A percentile compares a stretch with the other conserved stretches of the same genome.
These are phyloP conservation scores for Poecile montanus DNA, from an alignment of 2,797 vertebrate species.

Conservation along the genomic window DNA sequence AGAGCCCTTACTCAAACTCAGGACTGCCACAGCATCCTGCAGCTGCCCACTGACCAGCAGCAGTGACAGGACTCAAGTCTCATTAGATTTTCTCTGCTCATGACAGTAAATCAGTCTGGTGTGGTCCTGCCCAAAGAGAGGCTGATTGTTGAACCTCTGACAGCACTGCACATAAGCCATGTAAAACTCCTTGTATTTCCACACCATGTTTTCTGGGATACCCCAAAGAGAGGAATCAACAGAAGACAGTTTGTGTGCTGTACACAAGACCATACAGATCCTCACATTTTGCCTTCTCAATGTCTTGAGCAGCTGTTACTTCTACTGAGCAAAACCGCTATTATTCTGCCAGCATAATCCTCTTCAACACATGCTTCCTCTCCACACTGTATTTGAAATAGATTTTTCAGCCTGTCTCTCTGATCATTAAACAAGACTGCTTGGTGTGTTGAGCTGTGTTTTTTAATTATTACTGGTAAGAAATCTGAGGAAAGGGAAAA, in stretches of 20 bases:
- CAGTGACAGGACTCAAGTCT: not conserved
- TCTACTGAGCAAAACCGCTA: not conserved
- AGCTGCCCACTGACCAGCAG: not conserved
- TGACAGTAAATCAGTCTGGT: not conserved
- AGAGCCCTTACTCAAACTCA: not conserved
- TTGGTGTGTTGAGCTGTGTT: not conserved
- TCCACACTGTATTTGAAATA: not conserved
- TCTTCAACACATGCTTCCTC: not conserved
- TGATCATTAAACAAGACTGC: not conserved
- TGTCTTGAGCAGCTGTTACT: not conserved
- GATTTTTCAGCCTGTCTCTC: constrained; percentile 23
- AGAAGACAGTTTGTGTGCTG: not conserved
- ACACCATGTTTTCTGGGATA: not conserved
- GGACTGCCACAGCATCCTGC: not conserved
- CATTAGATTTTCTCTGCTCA: not conserved
- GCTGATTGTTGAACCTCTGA: not conserved
- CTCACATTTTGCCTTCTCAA: not conserved
- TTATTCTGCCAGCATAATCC: constrained; percentile 1
- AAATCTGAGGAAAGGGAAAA: not conserved
- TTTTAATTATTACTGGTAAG: not conserved
- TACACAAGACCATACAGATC: not conserved
- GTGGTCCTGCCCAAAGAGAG: not conserved
- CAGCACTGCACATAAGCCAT: not conserved
- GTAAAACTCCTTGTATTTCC: not conserved
- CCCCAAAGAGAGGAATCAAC: not conserved